Base-by-base conservation (phyloP, 2,888 invertebrate genomes). In the Eilema depressum region DNA sequence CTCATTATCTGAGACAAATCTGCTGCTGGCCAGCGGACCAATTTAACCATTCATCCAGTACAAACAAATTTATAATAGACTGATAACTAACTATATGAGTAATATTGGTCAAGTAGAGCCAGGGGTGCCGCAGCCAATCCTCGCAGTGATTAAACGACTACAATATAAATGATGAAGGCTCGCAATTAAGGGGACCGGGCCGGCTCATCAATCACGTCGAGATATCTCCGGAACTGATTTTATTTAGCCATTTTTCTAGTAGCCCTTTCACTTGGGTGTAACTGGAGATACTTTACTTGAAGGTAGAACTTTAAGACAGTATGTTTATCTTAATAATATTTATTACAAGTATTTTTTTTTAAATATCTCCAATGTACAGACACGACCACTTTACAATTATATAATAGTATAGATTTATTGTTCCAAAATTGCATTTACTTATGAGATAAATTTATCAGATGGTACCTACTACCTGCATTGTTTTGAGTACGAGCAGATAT, bases 141-240 rank as follows among this genome's bases (percentile, higher is more conserved):
- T 68, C 65, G 67, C 71, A 73, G 86, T 89, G 92, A 93, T 91
- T 91, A 92, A 92, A 87, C 86, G 92, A 84, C 86, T 86, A 83
- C 89, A 87, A 88, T 92, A 92, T 89, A 91, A 91, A 90, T 91
- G 93, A 93, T 88, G 86, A 88, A 86, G 86, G 83, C 83, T 74
- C 56, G 87, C 91, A 91, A 92, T 92, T 91, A 92, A 89, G 88
- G 80, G 80, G 80, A 81, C 82, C 75, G 79, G 81, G 82, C 83
- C 82, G 79, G 78, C 78, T 74, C 90, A 92, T 93, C 91, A 87
- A 92, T 93, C 92, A 91, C 87, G 69, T 74, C 30, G 64, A 80
- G 83, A 86, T 87, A 86, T 86, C 88, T 84, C 79, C 75, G 76
- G 80, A 83, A 86, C 86, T 88, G 88, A 90, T 90, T 90, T 86